Conservation (phyloP, 2,888 invertebrate species). For the Cordylochernes scorpioides region DNA sequence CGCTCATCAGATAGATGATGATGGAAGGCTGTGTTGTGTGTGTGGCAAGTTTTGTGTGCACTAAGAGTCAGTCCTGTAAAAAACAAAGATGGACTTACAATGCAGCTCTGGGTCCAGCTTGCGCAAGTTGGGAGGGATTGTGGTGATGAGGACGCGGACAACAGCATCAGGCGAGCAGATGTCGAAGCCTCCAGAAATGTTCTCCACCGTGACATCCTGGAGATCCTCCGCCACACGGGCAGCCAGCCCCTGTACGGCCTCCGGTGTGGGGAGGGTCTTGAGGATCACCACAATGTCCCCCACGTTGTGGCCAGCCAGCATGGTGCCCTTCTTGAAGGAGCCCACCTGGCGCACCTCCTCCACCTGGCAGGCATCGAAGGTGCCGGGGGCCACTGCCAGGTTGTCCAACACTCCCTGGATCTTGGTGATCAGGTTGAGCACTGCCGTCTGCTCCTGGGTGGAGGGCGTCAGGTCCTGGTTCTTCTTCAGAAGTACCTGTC, state of each 20-base stretch:
- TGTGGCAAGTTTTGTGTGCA: too few species aligned
- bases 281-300: constrained; percentile 90
- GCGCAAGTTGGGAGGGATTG: constrained; percentile 69
- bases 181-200: constrained; percentile 64
- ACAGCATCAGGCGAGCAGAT: constrained; percentile 56
- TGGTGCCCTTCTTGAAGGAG: constrained; percentile 90
- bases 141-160: constrained; percentile 70
- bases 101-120: constrained; percentile 68
- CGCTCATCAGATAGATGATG: too few species aligned
- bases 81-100: too few species aligned
- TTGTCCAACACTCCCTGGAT: constrained; percentile 82
- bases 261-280: constrained; percentile 63
- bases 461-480: constrained; percentile 75
- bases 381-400: constrained; percentile 70
- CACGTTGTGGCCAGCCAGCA: constrained; percentile 77
- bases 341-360: constrained; percentile 90
- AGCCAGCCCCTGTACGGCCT: too few species aligned
- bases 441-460: constrained; percentile 64
- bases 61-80: too few species aligned
- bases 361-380: constrained; percentile 74
- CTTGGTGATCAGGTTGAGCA: constrained; percentile 74
- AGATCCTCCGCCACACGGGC: too few species aligned
- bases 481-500: constrained; percentile 63
- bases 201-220: constrained; percentile 14
- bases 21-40: too few species aligned